Conservation (phyloP, 2,113 vertebrate genomes). For the Pleuronectes platessa region DNA sequence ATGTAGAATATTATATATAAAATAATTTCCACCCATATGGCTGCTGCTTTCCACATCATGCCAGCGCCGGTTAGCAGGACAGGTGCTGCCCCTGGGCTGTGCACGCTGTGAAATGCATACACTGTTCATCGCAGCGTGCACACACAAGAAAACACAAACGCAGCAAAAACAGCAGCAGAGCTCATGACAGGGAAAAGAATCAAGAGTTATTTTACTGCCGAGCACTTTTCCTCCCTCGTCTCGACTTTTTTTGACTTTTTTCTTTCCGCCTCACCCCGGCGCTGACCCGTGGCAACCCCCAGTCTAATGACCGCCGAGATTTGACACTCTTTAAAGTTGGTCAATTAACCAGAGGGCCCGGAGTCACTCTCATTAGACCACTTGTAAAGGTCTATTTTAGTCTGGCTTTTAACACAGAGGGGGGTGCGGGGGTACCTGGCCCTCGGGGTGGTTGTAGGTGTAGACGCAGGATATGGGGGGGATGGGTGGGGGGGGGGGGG, state of each 20-base stretch:
- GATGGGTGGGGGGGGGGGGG: neutral
- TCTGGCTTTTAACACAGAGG: conserved; percentile 60
- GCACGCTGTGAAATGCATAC: conserved; percentile 56
- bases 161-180: conserved; percentile 2
- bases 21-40: conserved; percentile 65
- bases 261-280: conserved; percentile 51
- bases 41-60: conserved; percentile 33
- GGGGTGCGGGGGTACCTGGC: conserved; percentile 45
- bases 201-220: conserved; percentile 37
- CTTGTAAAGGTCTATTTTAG: conserved; percentile 75
- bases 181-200: conserved; percentile 27
- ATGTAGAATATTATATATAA: conserved; percentile 32
- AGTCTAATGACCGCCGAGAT: conserved; percentile 75
- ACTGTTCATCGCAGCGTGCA: conserved; percentile 29
- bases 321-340: conserved; percentile 80
- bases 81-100: conserved; percentile 67
- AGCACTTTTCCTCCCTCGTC: conserved; percentile 21
- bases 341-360: conserved; percentile 75
- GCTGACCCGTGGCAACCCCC: conserved; percentile 72
- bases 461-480: neutral
- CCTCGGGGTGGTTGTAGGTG: conserved; percentile 22
- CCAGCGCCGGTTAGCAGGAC: conserved; percentile 66
- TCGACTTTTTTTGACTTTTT: conserved; percentile 31
- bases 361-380: conserved; percentile 75
- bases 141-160: conserved; percentile 44